Percentiles rank a stretch among this genome's conserved stretches.
Evolutionary conservation across 2,797 vertebrate species (phyloP).

Genomic region (Sebastes reedi): DNA sequence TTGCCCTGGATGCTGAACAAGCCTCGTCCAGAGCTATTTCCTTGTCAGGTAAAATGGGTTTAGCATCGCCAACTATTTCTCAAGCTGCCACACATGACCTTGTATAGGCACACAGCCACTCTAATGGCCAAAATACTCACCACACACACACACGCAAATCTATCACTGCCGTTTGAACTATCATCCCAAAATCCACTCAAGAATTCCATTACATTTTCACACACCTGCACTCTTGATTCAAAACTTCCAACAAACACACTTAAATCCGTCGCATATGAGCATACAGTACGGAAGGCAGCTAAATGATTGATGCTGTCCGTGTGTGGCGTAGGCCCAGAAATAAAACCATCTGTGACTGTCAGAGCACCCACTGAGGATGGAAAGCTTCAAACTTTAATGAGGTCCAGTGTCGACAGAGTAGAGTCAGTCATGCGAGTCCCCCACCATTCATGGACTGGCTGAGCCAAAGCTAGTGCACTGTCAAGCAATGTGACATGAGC

Average conservation of each 20-base stretch:
- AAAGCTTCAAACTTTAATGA: not conserved
- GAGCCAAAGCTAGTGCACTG: not conserved
- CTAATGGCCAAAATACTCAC: not conserved
- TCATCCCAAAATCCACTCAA: not conserved
- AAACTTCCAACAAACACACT: not conserved
- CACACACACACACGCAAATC: not conserved
- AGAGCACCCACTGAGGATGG: not conserved
- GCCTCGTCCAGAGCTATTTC: not conserved
- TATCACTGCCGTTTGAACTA: not conserved
- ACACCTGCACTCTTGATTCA: not conserved
- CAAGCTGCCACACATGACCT: not conserved
- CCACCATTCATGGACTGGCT: not conserved
- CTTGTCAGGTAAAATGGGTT: slow-evolving; percentile 6
- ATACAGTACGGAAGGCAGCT: not conserved
- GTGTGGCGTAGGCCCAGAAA: not conserved
- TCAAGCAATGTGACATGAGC: not conserved
- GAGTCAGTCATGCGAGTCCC: not conserved
- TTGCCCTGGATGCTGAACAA: not conserved
- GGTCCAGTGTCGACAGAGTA: not conserved
- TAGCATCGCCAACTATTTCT: not conserved
- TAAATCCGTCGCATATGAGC: not conserved
- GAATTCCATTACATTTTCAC: slow-evolving; percentile 1
- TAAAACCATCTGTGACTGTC: not conserved
- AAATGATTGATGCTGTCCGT: slow-evolving; percentile 12
- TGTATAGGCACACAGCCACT: not conserved